Base-by-base conservation (phyloP, 2,113 vertebrate genomes). In the Albula glossodonta region DNA sequence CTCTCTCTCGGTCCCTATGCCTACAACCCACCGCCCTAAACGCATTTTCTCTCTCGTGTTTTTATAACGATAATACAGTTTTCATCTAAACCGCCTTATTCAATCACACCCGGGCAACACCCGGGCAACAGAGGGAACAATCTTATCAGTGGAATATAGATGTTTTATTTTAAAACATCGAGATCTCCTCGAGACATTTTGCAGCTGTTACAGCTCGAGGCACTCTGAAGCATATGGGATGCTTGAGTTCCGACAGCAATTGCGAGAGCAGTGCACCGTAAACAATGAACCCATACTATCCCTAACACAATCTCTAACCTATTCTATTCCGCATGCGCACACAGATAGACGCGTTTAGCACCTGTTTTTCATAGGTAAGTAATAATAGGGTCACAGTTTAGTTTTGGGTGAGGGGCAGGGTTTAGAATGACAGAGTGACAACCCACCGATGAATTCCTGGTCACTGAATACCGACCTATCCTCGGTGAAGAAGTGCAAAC, bases 241-340 rank as follows among this genome's bases (percentile, higher is more conserved):
- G 79, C 85, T 52, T 84, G 17, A 84, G 82, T 63, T 83, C 41
- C 48, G 53, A 63, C 19, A 63, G 78, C 52, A 80, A 60, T 31
- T 60, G 10, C n/a, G 51, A 84, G 9, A 50, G 25, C 7, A 17
- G 51, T 84, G 48, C 22, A 81, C 19, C 53, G 49, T 81, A 81
- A 81, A 86, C 48, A 84, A 51, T 19, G 17, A 51, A 51, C 48
- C 48, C 15, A 31, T 17, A 63, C 25, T 63, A 60, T 83, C 31
- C 15, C 25, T 52, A 51, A 31, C 56, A 17, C 13, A 53, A n/a
- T 49, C 82, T 63, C 56, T 19, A 17, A 13, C 49, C 19, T 70
- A 49, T 31, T 66, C 41, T 66, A 19, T 74, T 74, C 57, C 60
- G 22, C 53, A 48, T 60, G 31, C 53, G 50, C 79, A 80, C 12